These are phyloP conservation scores for Megaustenia siamemsis DNA, from an alignment of 2,888 invertebrate species.

Conservation along the genomic window DNA sequence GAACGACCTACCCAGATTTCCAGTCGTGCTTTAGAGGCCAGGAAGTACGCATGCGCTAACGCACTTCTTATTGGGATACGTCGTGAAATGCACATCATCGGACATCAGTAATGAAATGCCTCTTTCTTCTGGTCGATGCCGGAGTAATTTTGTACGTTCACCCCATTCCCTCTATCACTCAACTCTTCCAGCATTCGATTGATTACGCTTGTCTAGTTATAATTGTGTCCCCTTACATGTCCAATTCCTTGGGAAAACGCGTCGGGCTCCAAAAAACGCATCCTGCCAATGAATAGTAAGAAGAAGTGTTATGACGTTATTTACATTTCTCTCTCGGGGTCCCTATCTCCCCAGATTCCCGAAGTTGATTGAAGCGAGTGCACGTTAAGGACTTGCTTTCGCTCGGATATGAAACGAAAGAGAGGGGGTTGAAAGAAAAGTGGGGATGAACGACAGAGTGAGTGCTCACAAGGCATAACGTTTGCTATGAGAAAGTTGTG, in stretches of 20 bases:
- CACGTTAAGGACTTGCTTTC: background rate
- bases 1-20: background rate
- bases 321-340: constrained; percentile 42
- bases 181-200: constrained; percentile 32
- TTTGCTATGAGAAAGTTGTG: background rate
- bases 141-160: background rate
- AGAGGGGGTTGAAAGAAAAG: background rate
- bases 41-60: constrained; percentile 8
- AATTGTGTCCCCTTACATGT: constrained; percentile 42
- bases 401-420: background rate
- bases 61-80: background rate
- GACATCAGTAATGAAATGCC: constrained; percentile 43
- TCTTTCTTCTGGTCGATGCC: constrained; percentile 20
- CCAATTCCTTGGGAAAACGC: constrained; percentile 30
- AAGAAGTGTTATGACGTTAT: constrained; percentile 39
- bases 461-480: background rate
- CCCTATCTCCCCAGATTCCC: constrained; percentile 27
- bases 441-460: background rate
- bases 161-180: background rate
- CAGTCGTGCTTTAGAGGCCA: background rate
- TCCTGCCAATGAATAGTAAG: constrained; percentile 42
- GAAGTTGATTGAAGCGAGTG: constrained; percentile 33
- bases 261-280: background rate
- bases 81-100: constrained; percentile 37
- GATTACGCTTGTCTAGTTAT: constrained; percentile 40